phyloP scores from a whole-genome alignment of 1,140 invertebrate genomes.

The Megathymus violae region DNA sequence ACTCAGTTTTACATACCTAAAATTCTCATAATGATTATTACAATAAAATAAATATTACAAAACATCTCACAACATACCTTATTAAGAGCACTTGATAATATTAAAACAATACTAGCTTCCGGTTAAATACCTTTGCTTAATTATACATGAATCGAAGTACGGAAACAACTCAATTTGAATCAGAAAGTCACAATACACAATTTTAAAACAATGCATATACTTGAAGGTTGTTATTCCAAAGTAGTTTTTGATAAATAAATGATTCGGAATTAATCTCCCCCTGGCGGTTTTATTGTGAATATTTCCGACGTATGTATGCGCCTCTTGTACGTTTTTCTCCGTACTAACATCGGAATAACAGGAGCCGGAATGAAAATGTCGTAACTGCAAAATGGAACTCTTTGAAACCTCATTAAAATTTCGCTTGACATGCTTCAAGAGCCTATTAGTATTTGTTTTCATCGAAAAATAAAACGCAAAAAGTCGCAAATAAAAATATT shows the following conservation, averaged over 20 bases:
- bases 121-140: neutral
- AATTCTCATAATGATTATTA: too few species aligned
- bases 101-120: constrained; percentile 14
- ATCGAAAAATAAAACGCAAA: constrained; percentile 1
- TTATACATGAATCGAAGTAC: constrained; percentile 7
- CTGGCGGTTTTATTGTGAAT: neutral
- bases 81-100: constrained; percentile 1
- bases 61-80: neutral
- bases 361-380: neutral
- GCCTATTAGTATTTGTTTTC: constrained; percentile 2
- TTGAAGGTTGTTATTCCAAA: constrained; percentile 15
- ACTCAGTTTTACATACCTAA: too few species aligned
- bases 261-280: constrained; percentile 9
- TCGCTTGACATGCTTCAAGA: neutral
- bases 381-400: neutral
- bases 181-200: constrained; percentile 12
- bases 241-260: constrained; percentile 3
- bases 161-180: constrained; percentile 18
- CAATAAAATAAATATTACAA: neutral
- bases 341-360: neutral
- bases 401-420: constrained; percentile 4
- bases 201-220: constrained; percentile 6
- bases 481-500: neutral
- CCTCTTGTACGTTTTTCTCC: neutral
- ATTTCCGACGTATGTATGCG: neutral